Base-by-base conservation (phyloP, 2,113 vertebrate species). In the Sinocyclocheilus anshuiensis region DNA sequence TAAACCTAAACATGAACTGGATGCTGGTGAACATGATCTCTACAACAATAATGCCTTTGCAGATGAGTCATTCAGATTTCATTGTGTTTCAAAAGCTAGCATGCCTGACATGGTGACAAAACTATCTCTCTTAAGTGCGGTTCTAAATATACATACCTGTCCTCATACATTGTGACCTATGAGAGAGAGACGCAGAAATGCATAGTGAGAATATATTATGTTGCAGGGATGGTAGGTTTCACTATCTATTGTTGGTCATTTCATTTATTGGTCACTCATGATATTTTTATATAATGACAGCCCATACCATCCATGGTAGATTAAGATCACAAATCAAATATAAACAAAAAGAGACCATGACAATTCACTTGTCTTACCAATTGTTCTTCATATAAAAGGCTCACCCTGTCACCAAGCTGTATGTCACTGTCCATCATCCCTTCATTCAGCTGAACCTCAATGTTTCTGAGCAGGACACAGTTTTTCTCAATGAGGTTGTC, bases 401-500 rank as follows among this genome's bases (percentile, higher is more conserved):
- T 82, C 71, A 86, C 85, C 85, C 4, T 26, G 26, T 79, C 61
- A 15, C 10, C 69, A 22, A 84, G 79, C 74, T 91, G 74, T n/a
- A 18, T 74, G 71, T 89, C 29, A 1, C 1, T 86, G 29, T 92
- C 89, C 75, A 89, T 53, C 16, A 84, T 86, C 65, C 91, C 90
- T 85, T 90, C 86, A 42, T 89, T 90, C 81, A 94, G 90, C 22
- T 94, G 89, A 84, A 89, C 90, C 82, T 95, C 94, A 42, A 94
- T 92, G 65, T 94, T 91, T 85, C 92, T 93, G 61, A 93, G 90
- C 0, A 94, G 85, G 13, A 89, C 88, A 22, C 90, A 90, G 92
- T 92, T 94, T 12, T 18, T 91, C 77, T 94, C 92, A 87, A 94
- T 91, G 53, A 92, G 89, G 10, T 90, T 88, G 9, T 95, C 93